Conservation (phyloP, 2,797 vertebrate genomes). For the Chelon labrosus region DNA sequence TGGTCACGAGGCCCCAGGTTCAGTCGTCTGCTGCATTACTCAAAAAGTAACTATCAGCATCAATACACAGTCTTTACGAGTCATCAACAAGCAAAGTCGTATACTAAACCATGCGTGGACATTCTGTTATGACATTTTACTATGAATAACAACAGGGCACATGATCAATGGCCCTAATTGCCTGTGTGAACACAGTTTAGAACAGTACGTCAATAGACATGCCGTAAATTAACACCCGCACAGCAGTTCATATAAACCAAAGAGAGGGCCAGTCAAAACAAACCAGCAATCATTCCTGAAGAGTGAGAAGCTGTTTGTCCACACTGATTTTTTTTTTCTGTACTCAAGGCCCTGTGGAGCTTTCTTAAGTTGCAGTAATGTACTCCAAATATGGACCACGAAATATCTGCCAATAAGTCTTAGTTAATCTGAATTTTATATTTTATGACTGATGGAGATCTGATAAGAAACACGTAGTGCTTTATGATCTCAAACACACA, state of each 20-base stretch:
- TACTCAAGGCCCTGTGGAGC: conserved; percentile 6
- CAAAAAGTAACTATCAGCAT: conserved; percentile 43
- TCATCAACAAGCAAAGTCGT: conserved; percentile 28
- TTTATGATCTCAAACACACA: no score
- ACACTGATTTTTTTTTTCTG: conserved; percentile 31
- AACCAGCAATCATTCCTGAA: conserved; percentile 61
- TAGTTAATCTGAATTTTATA: neutral
- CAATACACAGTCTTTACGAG: conserved; percentile 62
- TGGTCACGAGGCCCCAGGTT: conserved; percentile 8
- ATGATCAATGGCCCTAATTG: conserved; percentile 61
- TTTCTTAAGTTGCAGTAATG: conserved; percentile 3
- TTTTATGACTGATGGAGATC: neutral
- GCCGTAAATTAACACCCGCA: conserved; percentile 69
- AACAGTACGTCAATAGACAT: conserved; percentile 61
- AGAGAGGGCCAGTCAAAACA: conserved; percentile 70
- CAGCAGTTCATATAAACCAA: conserved; percentile 67
- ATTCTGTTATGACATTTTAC: conserved; percentile 66
- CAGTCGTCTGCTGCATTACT: conserved; percentile 47
- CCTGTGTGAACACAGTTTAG: conserved; percentile 58
- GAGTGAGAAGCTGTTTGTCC: conserved; percentile 59
- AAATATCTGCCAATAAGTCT: conserved; percentile 20
- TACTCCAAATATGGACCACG: conserved; percentile 17
- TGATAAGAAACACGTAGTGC: neutral
- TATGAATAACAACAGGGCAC: conserved; percentile 60
- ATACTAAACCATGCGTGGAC: conserved; percentile 45